Percentiles rank a stretch among this genome's conserved stretches.
Evolutionary conservation across 2,797 vertebrate species (phyloP).

Genomic region (Ciconia nigra): DNA sequence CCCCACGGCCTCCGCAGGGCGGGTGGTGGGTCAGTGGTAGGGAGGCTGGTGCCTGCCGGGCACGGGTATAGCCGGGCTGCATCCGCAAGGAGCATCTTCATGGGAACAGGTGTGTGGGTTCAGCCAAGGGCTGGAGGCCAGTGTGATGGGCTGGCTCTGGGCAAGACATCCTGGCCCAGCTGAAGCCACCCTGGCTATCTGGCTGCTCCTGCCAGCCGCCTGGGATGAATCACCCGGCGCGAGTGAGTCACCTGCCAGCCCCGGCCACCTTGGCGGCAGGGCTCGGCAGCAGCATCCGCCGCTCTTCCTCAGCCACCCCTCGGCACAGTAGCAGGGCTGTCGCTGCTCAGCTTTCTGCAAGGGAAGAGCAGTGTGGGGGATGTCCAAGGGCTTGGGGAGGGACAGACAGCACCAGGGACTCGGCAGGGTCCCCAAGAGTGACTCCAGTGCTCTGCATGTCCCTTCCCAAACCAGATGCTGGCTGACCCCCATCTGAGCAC

Average conservation of each 20-base stretch:
- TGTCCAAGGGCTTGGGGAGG: neutral
- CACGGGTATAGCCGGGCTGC: fast-evolving
- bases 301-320: neutral
- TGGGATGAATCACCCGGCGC: neutral
- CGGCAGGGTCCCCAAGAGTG: neutral
- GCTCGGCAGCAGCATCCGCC: neutral
- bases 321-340: neutral
- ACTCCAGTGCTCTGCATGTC: neutral
- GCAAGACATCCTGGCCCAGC: neutral
- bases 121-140: neutral
- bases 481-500: neutral
- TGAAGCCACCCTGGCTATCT: neutral
- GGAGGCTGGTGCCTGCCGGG: neutral
- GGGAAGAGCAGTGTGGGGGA: neutral
- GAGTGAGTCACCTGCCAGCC: neutral
- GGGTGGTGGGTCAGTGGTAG: fast-evolving
- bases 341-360: neutral
- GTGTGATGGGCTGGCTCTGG: neutral
- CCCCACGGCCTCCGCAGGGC: fast-evolving
- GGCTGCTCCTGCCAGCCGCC: neutral
- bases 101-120: fast-evolving
- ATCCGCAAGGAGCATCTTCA: fast-evolving
- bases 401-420: neutral
- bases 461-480: neutral
- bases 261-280: neutral